These are phyloP conservation scores for Malaclemys terrapin DNA, from an alignment of 2,113 vertebrate genomes.

Conservation along the genomic window DNA sequence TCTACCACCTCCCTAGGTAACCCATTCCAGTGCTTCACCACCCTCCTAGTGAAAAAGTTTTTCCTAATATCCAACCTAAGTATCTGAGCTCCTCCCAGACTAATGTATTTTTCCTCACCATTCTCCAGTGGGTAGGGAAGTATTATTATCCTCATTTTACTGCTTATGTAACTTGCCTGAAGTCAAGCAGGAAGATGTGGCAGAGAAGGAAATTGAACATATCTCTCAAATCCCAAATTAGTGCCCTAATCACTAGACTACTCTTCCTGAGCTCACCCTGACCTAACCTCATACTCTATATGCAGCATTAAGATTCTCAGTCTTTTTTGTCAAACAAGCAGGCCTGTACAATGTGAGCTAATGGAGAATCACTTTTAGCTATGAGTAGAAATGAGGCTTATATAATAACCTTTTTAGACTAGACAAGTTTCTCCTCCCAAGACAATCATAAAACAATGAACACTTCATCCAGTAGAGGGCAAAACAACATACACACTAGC, in stretches of 20 bases:
- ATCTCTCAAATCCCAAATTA: not conserved
- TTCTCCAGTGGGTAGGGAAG: not conserved
- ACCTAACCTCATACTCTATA: not conserved
- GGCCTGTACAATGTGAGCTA: not conserved
- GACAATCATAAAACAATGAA: not conserved
- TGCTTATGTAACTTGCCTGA: not conserved
- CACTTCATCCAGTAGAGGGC: not conserved
- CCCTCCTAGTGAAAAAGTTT: no score
- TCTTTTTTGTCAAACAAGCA: not conserved
- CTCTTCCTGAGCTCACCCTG: not conserved
- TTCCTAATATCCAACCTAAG: not conserved
- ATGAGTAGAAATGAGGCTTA: not conserved
- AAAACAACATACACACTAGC: not conserved
- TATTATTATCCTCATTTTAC: not conserved
- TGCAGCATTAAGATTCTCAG: not conserved
- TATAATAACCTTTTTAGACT: not conserved
- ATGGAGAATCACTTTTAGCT: not conserved
- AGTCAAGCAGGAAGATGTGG: not conserved
- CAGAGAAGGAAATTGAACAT: not conserved
- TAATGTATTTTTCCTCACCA: not conserved
- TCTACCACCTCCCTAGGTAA: no score
- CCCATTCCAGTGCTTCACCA: no score
- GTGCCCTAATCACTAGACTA: not conserved
- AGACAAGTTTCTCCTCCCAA: accelerated
- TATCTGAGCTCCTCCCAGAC: not conserved